Percentiles rank a stretch among this genome's conserved stretches.
phyloP scores from a whole-genome alignment of 2,888 invertebrate genomes.

The Callimorpha dominula region DNA sequence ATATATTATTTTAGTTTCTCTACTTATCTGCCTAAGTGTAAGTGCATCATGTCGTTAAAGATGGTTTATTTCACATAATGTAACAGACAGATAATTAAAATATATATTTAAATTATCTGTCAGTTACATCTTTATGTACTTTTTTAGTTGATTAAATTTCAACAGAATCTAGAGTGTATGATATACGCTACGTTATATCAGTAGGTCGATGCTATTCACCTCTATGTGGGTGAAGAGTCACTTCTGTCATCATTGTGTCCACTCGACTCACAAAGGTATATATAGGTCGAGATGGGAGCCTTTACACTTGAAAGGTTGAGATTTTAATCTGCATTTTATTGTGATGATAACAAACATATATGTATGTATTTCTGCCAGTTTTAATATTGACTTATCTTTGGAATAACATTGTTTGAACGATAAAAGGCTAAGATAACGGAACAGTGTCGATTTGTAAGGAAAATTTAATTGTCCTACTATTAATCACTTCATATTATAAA shows the following conservation, averaged over 20 bases:
- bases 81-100: background rate
- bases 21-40: background rate
- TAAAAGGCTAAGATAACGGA: background rate
- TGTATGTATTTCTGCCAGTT: background rate
- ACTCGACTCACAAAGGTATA: slow-evolving; percentile 51
- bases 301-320: slow-evolving; percentile 9
- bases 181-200: background rate
- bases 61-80: background rate
- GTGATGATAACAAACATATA: background rate
- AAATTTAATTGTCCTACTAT: no score
- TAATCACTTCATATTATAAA: no score
- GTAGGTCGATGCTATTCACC: slow-evolving; percentile 54
- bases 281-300: slow-evolving; percentile 31
- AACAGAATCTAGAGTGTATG: background rate
- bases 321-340: slow-evolving; percentile 21
- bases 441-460: background rate
- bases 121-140: no score
- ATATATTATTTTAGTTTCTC: background rate
- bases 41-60: background rate
- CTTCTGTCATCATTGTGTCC: slow-evolving; percentile 61
- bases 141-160: no score
- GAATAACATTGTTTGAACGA: background rate
- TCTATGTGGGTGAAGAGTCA: slow-evolving; percentile 70
- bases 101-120: no score
- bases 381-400: background rate